phyloP scores from a whole-genome alignment of 30 jellyfish, hydroid and myxozoan species.

The Aurelia sp. region DNA sequence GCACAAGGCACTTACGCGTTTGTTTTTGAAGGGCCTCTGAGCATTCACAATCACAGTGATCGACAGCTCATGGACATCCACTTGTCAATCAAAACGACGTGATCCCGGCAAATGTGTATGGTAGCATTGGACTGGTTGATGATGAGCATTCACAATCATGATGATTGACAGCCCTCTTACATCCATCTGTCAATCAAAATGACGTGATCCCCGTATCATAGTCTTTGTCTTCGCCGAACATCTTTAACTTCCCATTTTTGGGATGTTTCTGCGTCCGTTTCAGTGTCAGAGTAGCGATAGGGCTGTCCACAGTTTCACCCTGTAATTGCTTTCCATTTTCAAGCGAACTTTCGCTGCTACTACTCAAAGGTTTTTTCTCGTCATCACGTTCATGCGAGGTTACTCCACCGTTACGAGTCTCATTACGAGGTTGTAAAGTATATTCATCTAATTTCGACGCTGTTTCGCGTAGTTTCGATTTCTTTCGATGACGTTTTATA shows the following conservation, averaged over 20 bases:
- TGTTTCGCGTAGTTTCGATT: conserved; percentile 1
- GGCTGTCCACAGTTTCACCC: conserved; percentile 39
- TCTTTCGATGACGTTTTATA: conserved; percentile 42
- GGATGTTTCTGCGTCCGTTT: conserved; percentile 37
- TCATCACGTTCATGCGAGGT: conserved; percentile 4
- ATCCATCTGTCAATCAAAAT: background rate
- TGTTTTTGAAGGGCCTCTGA: background rate
- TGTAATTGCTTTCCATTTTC: conserved; percentile 35
- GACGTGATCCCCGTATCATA: conserved; percentile 68
- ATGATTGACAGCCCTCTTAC: background rate
- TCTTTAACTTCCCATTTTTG: conserved; percentile 42
- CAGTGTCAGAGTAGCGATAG: conserved; percentile 46
- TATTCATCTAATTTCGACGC: background rate
- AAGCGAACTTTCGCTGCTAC: conserved; percentile 59
- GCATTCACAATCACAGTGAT: background rate
- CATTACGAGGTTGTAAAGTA: conserved; percentile 17
- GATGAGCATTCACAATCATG: background rate
- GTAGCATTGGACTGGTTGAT: background rate
- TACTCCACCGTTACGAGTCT: conserved; percentile 6
- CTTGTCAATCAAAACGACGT: background rate
- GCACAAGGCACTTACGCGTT: background rate
- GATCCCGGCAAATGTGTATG: too few species aligned
- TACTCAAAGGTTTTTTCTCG: conserved; percentile 52
- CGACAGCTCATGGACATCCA: too few species aligned
- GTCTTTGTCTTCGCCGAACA: conserved; percentile 67